These are phyloP conservation scores for Botia kubotai DNA, from an alignment of 2,797 vertebrate species.

Conservation along the genomic window DNA sequence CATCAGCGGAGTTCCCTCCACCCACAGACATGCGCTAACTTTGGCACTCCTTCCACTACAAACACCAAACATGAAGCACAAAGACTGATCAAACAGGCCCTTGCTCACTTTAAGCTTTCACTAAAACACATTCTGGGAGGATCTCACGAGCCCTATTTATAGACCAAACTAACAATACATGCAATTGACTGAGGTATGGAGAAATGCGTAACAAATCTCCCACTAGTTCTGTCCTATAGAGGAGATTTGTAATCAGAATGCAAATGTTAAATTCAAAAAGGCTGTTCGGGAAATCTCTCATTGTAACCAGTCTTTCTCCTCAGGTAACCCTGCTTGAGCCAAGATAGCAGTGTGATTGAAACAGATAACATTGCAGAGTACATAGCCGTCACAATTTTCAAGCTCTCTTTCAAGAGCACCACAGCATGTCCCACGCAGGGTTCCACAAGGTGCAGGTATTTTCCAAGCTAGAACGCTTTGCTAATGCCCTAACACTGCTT, in stretches of 20 bases:
- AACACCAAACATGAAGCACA: conserved; percentile 71
- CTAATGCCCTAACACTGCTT: conserved; percentile 1
- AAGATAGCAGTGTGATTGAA: conserved; percentile 40
- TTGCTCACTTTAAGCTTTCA: conserved; percentile 63
- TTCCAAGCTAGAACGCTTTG: conserved; percentile 40
- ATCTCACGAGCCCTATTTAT: conserved; percentile 73
- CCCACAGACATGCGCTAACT: conserved; percentile 42
- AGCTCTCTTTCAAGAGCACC: conserved; percentile 31
- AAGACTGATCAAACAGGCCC: conserved; percentile 77
- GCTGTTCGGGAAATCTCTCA: conserved; percentile 9
- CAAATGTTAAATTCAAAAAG: background rate
- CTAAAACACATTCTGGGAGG: conserved; percentile 71
- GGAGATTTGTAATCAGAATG: conserved; percentile 10
- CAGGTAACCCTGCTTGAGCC: conserved; percentile 23
- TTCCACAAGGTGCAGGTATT: conserved; percentile 50
- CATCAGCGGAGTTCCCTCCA: conserved; percentile 59
- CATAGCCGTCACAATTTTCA: conserved; percentile 23
- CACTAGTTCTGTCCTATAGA: conserved; percentile 56
- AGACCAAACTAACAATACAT: conserved; percentile 70
- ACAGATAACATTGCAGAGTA: conserved; percentile 26
- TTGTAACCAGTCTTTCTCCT: conserved; percentile 13
- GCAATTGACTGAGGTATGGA: conserved; percentile 68
- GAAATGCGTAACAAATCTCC: conserved; percentile 66
- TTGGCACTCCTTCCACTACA: conserved; percentile 75
- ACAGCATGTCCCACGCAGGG: conserved; percentile 43